phyloP scores from a whole-genome alignment of 2,113 vertebrate genomes.

The Gopherus flavomarginatus region DNA sequence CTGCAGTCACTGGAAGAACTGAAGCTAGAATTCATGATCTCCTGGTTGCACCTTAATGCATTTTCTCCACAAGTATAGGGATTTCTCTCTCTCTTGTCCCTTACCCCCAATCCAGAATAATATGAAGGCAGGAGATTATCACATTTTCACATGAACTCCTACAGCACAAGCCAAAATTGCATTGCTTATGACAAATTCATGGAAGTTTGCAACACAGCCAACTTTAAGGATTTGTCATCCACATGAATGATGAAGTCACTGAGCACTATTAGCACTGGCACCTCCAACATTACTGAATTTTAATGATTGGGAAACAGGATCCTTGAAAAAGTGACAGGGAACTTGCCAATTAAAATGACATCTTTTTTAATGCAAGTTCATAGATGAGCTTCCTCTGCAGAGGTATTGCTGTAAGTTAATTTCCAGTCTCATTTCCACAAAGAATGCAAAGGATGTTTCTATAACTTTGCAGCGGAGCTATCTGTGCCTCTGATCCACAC shows the following conservation, averaged over 20 bases:
- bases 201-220: background rate
- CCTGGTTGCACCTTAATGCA: background rate
- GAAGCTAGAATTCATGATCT: background rate
- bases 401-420: background rate
- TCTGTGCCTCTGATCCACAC: background rate
- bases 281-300: background rate
- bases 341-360: background rate
- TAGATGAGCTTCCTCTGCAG: background rate
- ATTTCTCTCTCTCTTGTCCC: background rate
- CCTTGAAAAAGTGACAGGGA: background rate
- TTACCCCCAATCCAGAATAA: background rate
- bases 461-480: background rate
- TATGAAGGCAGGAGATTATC: background rate
- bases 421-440: background rate
- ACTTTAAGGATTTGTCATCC: background rate
- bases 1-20: background rate
- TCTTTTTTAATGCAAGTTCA: background rate
- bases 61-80: background rate
- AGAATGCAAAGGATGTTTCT: background rate
- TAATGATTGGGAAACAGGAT: background rate
- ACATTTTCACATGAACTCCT: background rate
- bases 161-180: constrained; percentile 5
- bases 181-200: background rate
- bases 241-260: background rate
- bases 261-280: background rate